Conservation (phyloP, 1,140 invertebrate genomes). For the Procambarus clarkii region DNA sequence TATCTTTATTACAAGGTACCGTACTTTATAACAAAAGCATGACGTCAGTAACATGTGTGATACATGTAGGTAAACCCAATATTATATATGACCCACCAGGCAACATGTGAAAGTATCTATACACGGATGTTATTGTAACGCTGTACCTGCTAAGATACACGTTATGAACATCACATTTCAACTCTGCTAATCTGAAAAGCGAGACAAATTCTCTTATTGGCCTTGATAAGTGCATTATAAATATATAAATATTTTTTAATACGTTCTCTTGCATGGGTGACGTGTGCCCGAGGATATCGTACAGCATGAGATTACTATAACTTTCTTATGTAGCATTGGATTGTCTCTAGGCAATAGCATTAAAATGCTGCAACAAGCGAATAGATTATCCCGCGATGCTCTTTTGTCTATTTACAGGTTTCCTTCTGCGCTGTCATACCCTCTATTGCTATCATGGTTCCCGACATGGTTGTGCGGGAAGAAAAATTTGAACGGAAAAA, state of each 20-base stretch:
- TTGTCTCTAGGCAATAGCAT: neutral
- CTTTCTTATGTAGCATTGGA: conserved; percentile 18
- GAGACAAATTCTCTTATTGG: neutral
- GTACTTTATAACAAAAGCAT: too few species aligned
- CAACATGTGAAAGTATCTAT: too few species aligned
- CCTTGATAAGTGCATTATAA: neutral
- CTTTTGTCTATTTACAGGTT: conserved; percentile 10
- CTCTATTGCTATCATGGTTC: conserved; percentile 54
- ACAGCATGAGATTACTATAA: conserved; percentile 1
- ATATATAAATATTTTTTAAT: conserved; percentile 3
- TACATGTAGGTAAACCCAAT: too few species aligned
- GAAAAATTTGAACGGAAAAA: conserved; percentile 64
- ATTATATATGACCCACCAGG: too few species aligned
- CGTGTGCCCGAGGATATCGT: conserved; percentile 48
- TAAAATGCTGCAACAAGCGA: neutral
- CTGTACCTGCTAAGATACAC: too few species aligned
- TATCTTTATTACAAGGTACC: too few species aligned
- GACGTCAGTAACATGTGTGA: too few species aligned
- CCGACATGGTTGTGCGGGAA: conserved; percentile 69
- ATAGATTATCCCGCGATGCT: neutral
- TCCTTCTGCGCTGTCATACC: neutral
- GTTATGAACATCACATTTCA: too few species aligned
- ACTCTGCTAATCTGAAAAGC: too few species aligned
- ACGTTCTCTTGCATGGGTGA: conserved; percentile 25
- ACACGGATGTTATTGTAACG: too few species aligned